A percentile compares a stretch with the other conserved stretches of the same genome.
These are phyloP conservation scores for Tinamus guttatus DNA, from an alignment of 2,113 vertebrate genomes.

Conservation along the genomic window DNA sequence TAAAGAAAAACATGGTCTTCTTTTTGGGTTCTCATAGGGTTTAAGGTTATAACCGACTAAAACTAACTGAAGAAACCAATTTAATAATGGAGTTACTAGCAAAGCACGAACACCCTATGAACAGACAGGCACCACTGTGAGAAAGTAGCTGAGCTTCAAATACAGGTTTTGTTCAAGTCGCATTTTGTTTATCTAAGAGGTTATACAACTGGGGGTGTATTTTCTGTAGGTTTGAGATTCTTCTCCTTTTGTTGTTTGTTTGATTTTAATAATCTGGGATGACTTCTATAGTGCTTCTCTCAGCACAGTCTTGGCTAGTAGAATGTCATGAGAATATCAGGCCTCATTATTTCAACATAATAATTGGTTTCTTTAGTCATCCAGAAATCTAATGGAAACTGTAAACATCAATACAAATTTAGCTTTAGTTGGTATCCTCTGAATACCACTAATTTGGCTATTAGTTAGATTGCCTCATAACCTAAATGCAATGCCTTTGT, in stretches of 20 bases:
- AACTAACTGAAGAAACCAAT: neutral
- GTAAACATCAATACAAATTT: conserved; percentile 60
- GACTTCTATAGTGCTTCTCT: neutral
- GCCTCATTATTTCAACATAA: conserved; percentile 29
- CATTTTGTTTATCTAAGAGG: conserved; percentile 29
- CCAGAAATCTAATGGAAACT: conserved; percentile 46
- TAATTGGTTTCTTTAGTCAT: conserved; percentile 42
- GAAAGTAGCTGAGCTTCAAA: neutral
- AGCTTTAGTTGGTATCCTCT: conserved; percentile 19
- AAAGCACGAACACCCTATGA: neutral
- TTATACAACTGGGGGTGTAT: neutral
- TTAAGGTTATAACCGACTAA: neutral
- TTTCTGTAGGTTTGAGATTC: neutral
- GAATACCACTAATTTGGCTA: conserved; percentile 39
- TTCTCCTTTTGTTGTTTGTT: neutral
- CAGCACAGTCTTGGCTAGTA: neutral
- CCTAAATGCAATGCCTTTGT: conserved; percentile 10
- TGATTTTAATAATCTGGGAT: neutral
- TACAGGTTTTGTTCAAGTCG: neutral
- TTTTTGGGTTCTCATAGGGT: neutral
- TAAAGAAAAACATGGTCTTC: neutral
- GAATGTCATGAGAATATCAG: neutral
- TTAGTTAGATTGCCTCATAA: conserved; percentile 24
- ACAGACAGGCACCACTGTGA: neutral
- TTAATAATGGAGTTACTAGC: neutral